These are phyloP conservation scores for Anseranas semipalmata DNA, from an alignment of 2,113 vertebrate species.

Conservation along the genomic window DNA sequence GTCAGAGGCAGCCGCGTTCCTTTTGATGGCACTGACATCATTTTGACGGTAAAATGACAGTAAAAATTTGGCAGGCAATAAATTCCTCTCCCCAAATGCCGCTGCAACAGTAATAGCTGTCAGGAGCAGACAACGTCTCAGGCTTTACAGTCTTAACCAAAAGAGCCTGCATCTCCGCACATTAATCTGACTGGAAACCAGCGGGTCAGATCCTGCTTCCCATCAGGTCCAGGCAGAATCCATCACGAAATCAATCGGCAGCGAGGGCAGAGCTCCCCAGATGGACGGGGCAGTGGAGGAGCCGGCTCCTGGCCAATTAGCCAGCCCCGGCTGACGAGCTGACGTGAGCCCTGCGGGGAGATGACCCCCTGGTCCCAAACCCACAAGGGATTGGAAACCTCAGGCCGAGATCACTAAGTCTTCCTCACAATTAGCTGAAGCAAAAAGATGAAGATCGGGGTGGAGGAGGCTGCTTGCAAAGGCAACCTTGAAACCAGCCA, in stretches of 20 bases:
- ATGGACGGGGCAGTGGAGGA: neutral
- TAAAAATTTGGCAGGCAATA: constrained; percentile 15
- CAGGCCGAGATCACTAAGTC: neutral
- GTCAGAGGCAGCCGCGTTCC: neutral
- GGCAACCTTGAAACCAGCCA: neutral
- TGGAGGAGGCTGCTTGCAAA: neutral
- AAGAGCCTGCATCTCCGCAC: neutral
- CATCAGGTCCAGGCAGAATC: neutral
- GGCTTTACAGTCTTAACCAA: neutral
- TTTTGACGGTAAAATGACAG: constrained; percentile 64
- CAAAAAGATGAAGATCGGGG: neutral
- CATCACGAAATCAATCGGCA: neutral
- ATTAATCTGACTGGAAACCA: neutral
- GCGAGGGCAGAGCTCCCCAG: neutral
- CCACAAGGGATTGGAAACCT: neutral
- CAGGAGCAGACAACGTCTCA: neutral
- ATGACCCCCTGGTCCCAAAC: neutral
- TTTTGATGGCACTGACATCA: constrained; percentile 7
- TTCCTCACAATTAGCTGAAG: neutral
- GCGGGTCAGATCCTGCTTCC: neutral
- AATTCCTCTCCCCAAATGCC: neutral
- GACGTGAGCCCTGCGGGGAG: neutral
- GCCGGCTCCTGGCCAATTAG: neutral
- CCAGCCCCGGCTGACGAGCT: neutral
- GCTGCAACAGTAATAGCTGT: neutral